Evolutionary conservation across 2,797 vertebrate species (phyloP), one percentile per base, ranked within the genome.

Genomic region (Anolis apletophallus): DNA sequence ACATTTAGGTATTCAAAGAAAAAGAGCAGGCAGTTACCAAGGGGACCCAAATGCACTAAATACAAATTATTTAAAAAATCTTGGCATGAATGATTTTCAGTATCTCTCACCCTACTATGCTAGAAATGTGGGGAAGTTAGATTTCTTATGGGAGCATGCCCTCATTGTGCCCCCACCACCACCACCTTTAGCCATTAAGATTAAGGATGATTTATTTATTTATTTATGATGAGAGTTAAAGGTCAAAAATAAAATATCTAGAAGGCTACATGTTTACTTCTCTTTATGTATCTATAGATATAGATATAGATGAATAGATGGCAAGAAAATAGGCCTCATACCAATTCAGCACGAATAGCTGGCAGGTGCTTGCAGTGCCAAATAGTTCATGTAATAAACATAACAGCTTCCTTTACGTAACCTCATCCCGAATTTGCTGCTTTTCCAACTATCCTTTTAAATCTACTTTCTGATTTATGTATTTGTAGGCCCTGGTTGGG

Each of bases 401-500:
- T 78, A 77, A 83, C 26, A 55, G n/a, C 16, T 52, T 69, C 78
- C 68, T 85, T 16, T 16, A 4, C 36, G 71, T 72, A 1, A 2
- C 0, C 76, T 88, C 80, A 76, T 74, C 74, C 76, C 46, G n/a
- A 0, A 1, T 85, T 93, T 0, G 0, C 69, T 87, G 83, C 87
- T 90, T 84, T 88, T 82, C 75, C 0, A 32, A 85, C 82, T 88
- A 94, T 96, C 95, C 94, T 94, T 91, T 95, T 89, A 93, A 32
- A 84, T 91, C 90, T 64, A 72, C 68, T 78, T 89, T 86, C 89
- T 94, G 93, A 93, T 94, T 94, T 92, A 94, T 92, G 88, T 89
- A 80, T 88, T 94, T 94, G 92, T 82, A 91, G 93, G 91, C 89
- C 93, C 92, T 95, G 86, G 64, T 91, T 92, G 92, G 94, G 90